phyloP scores from a whole-genome alignment of 2,888 invertebrate species.

The Latrodectus elegans region DNA sequence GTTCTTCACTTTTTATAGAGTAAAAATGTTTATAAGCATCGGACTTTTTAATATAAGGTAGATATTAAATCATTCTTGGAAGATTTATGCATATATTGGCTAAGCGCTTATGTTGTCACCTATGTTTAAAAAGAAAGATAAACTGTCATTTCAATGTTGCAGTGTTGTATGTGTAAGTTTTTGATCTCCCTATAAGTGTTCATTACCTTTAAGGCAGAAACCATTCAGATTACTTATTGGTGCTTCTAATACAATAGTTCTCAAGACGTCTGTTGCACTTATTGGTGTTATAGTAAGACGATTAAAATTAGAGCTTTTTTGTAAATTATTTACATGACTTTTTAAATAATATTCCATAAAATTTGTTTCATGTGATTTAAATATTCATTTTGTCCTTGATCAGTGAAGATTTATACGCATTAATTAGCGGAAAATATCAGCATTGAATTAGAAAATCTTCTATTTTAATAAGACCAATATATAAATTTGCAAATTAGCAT shows the following conservation, averaged over 20 bases:
- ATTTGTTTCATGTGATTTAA: too few relatives aligned
- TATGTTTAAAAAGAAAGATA: slow-evolving; percentile 48
- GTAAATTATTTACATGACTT: too few relatives aligned
- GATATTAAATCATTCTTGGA: slow-evolving; percentile 41
- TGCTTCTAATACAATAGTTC: slow-evolving; percentile 59
- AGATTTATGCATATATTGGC: slow-evolving; percentile 26
- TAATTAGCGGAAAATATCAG: too few relatives aligned
- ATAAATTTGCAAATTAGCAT: too few relatives aligned
- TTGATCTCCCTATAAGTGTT: slow-evolving; percentile 63
- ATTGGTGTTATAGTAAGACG: too few relatives aligned
- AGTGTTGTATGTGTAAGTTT: slow-evolving; percentile 56
- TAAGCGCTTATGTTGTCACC: slow-evolving; percentile 49
- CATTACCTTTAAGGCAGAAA: slow-evolving; percentile 53
- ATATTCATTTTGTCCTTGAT: too few relatives aligned
- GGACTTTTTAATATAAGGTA: slow-evolving; percentile 48
- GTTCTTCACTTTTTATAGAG: slow-evolving; percentile 61
- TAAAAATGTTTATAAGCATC: slow-evolving; percentile 44
- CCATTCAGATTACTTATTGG: slow-evolving; percentile 47
- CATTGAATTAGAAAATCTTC: too few relatives aligned
- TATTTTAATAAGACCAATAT: too few relatives aligned
- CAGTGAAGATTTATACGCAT: too few relatives aligned
- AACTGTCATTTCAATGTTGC: slow-evolving; percentile 53
- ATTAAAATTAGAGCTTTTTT: too few relatives aligned
- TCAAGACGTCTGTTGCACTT: slow-evolving; percentile 12
- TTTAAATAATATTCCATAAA: too few relatives aligned